These are phyloP conservation scores for Plebejus argus DNA, from an alignment of 2,888 invertebrate species.

Conservation along the genomic window DNA sequence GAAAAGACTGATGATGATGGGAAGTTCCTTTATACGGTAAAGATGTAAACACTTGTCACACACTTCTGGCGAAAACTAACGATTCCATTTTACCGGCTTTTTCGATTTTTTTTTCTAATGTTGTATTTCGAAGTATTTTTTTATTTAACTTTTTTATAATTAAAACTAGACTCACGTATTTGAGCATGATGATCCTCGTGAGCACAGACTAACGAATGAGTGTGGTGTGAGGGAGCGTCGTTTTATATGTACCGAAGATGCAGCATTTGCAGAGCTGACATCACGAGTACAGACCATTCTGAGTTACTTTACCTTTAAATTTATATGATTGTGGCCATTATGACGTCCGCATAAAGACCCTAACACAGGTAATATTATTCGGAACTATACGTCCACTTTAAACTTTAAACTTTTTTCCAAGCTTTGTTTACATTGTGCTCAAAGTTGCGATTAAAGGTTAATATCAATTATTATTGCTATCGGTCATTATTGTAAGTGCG, in stretches of 20 bases:
- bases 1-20: neutral
- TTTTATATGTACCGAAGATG: slow-evolving; percentile 73
- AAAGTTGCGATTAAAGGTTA: slow-evolving; percentile 18
- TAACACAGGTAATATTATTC: neutral
- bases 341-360: neutral
- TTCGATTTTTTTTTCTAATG: neutral
- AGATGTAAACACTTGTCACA: neutral
- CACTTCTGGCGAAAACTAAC: neutral
- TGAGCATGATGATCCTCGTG: slow-evolving; percentile 75
- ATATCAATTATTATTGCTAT: neutral
- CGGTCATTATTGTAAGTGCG: neutral
- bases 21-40: neutral
- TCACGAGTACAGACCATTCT: slow-evolving; percentile 52
- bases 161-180: slow-evolving; percentile 70
- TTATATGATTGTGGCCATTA: neutral
- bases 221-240: slow-evolving; percentile 67
- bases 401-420: slow-evolving; percentile 47
- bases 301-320: neutral
- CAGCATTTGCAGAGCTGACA: slow-evolving; percentile 70
- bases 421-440: slow-evolving; percentile 19
- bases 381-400: slow-evolving; percentile 47
- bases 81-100: neutral
- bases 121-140: neutral
- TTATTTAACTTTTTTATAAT: slow-evolving; percentile 45
- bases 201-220: slow-evolving; percentile 78